Base-by-base conservation (phyloP, 2,797 vertebrate genomes). In the Silurus lanzhouensis region DNA sequence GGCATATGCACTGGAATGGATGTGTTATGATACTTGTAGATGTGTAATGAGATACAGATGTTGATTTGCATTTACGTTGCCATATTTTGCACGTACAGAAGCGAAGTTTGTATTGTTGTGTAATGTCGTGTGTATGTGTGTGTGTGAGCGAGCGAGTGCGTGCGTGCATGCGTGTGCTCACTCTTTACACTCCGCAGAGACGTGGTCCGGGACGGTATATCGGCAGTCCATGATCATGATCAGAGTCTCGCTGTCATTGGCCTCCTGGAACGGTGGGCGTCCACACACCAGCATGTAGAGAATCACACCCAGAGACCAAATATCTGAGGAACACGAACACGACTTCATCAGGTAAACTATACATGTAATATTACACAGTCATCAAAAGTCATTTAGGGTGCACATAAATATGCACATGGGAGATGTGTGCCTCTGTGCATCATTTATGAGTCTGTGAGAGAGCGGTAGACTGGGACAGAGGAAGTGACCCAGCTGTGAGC, bases 191-290 rank as follows among this genome's bases (percentile, higher is more conserved):
- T 96, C 95, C 82, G 93, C 92, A 19, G 98, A 99, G 83, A 99
- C 92, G 0, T 96, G 97, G 68, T 95, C 91, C 0, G 98, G 98
- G 58, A 99, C 95, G 0, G 96, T 95, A 88, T 99, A 99, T 84
- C 97, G 96, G 89, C 98, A 99, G 93, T 99, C 98, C 96, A 99
- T 97, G 88, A 99, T 99, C 98, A 98, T 99, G 74, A 97, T 98
- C 92, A 99, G 92, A 0, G 98, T 99, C 93, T 99, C 98, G 25
- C 98, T 99, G 94, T 99, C 98, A 22, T 99, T 99, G 93, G 97
- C 96, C 94, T 99, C 98, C 91, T 99, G 98, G 91, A 99, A 99
- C 13, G 98, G 98, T 63, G 97, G 97, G 8, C 96, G 96, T 82
- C 98, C 98, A 77, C 94, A 95, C 75, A 95, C 94, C 89, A 96